Percentiles rank a stretch among this genome's conserved stretches.
Evolutionary conservation across 2,113 vertebrate genomes (phyloP).

Genomic region (Atrichornis clamosus): DNA sequence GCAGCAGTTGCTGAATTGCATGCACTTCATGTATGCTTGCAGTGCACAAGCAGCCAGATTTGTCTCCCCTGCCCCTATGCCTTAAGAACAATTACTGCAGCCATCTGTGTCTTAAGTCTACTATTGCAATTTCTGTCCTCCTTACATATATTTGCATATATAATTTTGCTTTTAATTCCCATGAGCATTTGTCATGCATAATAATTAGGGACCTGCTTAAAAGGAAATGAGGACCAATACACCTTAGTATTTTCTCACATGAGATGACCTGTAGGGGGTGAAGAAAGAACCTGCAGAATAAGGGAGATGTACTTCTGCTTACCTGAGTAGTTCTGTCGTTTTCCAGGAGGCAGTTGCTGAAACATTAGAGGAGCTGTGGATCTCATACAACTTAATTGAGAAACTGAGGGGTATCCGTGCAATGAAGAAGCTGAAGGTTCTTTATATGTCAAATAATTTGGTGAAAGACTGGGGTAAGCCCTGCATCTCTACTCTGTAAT

Average conservation of each 20-base stretch:
- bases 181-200: not conserved
- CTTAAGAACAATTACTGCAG: not conserved
- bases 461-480: conserved; percentile 96
- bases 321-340: conserved; percentile 13
- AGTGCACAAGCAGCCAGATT: not conserved
- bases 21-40: not conserved
- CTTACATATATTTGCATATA: not conserved
- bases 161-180: not conserved
- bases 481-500: not conserved
- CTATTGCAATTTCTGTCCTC: not conserved
- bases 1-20: not conserved
- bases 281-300: not conserved
- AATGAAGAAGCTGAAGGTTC: conserved; percentile 90
- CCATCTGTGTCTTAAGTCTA: not conserved
- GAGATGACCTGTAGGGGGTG: not conserved
- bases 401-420: conserved; percentile 91
- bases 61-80: not conserved
- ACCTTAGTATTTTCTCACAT: not conserved
- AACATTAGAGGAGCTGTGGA: conserved; percentile 92
- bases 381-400: conserved; percentile 96
- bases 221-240: not conserved
- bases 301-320: not conserved
- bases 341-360: conserved; percentile 91
- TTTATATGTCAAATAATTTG: conserved; percentile 97
- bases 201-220: not conserved